A percentile compares a stretch with the other conserved stretches of the same genome.
These are phyloP conservation scores for Ornithoptera alexandrae DNA, from an alignment of 2,888 invertebrate genomes.

Conservation along the genomic window DNA sequence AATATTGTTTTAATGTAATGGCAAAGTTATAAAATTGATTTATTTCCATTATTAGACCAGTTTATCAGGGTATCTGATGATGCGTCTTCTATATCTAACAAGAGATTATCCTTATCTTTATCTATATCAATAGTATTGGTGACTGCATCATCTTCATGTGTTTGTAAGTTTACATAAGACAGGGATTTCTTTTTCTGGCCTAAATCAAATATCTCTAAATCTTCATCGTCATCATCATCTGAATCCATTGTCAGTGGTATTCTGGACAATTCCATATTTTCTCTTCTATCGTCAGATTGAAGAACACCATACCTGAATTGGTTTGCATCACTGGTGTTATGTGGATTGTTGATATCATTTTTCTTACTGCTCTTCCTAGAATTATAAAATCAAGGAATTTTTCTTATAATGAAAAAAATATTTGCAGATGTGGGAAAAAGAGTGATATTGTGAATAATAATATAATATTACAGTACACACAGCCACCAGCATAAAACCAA, in stretches of 20 bases:
- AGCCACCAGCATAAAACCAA: too few species aligned
- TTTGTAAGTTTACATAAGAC: conserved; percentile 69
- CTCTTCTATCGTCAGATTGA: conserved; percentile 67
- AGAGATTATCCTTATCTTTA: conserved; percentile 54
- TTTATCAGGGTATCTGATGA: conserved; percentile 64
- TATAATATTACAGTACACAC: too few species aligned
- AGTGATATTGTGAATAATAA: too few species aligned
- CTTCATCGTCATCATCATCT: conserved; percentile 75
- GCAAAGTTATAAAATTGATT: conserved; percentile 63
- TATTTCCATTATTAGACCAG: conserved; percentile 66
- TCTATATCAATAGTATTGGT: conserved; percentile 46
- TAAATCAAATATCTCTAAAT: conserved; percentile 73
- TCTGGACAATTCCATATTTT: conserved; percentile 67
- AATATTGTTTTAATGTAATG: not conserved
- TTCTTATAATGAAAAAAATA: not conserved
- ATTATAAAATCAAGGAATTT: conserved; percentile 34
- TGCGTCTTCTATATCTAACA: conserved; percentile 69
- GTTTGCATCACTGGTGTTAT: conserved; percentile 61
- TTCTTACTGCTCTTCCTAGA: conserved; percentile 65
- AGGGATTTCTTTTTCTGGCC: conserved; percentile 70
- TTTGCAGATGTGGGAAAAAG: too few species aligned
- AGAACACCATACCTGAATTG: conserved; percentile 77
- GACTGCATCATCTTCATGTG: conserved; percentile 65
- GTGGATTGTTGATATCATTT: conserved; percentile 52
- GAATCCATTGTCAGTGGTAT: conserved; percentile 74